Evolutionary conservation across 2,797 vertebrate species (phyloP), one percentile per base, ranked within the genome.

Genomic region (Diplodus sargus): DNA sequence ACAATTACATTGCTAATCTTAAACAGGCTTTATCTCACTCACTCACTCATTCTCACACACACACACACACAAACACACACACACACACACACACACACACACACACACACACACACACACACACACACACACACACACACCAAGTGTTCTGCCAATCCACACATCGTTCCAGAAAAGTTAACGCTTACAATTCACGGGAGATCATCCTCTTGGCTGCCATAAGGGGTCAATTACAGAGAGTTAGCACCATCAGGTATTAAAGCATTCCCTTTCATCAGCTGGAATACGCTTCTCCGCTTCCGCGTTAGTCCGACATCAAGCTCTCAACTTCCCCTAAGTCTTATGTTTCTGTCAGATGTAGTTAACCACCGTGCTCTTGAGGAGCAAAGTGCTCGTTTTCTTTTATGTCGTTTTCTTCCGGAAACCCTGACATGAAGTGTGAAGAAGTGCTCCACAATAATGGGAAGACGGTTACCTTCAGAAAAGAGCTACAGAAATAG

Each of bases 221-320:
- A 4, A 87, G 78, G 87, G 89, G 77, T 92, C 87, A 87, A 90
- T 90, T 91, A 91, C 75, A 68, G 89, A 62, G 81, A 85, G 83
- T 89, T 86, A 81, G 87, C 78, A 56, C 23, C 63, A 81, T 89
- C 82, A 85, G 82, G 76, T 89, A 87, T 89, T 92, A 88, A 91
- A 84, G 75, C 72, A 91, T 92, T 92, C 89, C 67, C 78, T 93
- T 91, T 93, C 77, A 91, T 93, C 91, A 78, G 66, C 48, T 64
- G 52, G 61, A 72, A 70, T 58, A 60, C 8, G 42, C 78, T 81
- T 65, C 81, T 68, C 78, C 3, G 45, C 70, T 75, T 85, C 79
- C 58, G 3, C 53, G 80, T 83, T 78, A 78, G 83, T 74, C 78
- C 2, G 65, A 84, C 76, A 74, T 90, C 80, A 83, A 85, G 80